These are phyloP conservation scores for Euura saliciscinereae DNA, from an alignment of 1,140 invertebrate species.

Conservation along the genomic window DNA sequence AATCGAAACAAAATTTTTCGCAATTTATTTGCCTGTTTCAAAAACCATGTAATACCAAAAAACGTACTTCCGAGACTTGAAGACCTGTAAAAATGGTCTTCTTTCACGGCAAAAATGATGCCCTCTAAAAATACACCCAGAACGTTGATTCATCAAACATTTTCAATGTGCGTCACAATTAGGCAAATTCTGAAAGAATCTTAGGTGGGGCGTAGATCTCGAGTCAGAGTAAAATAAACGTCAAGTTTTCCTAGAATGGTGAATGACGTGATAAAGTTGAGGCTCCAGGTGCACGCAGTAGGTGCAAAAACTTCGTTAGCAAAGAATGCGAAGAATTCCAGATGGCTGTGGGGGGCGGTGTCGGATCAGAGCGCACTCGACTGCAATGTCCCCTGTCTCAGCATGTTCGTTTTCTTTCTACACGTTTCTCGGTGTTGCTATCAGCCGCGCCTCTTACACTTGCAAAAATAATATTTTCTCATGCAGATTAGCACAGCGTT, in stretches of 20 bases:
- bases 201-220: not conserved
- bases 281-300: slow-evolving; percentile 25
- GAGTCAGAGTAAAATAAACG: slow-evolving; percentile 3
- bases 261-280: slow-evolving; percentile 17
- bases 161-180: not conserved
- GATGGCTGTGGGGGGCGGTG: slow-evolving; percentile 7
- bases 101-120: too few species aligned
- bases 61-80: too few species aligned
- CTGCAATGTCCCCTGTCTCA: not conserved
- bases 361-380: too few species aligned
- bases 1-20: too few species aligned
- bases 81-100: too few species aligned
- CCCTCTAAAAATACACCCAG: not conserved
- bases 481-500: not conserved
- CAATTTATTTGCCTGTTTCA: too few species aligned
- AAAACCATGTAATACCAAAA: too few species aligned
- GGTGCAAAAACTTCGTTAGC: slow-evolving; percentile 41
- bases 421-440: not conserved
- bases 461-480: not conserved
- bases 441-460: not conserved
- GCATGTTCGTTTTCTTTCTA: not conserved
- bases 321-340: slow-evolving; percentile 35
- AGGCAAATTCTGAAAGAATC: not conserved
- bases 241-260: slow-evolving; percentile 9
- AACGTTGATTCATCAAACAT: not conserved